Evolutionary conservation across 1,140 invertebrate species (phyloP), one percentile per base, ranked within the genome.

Genomic region (Glossosoma conforme): DNA sequence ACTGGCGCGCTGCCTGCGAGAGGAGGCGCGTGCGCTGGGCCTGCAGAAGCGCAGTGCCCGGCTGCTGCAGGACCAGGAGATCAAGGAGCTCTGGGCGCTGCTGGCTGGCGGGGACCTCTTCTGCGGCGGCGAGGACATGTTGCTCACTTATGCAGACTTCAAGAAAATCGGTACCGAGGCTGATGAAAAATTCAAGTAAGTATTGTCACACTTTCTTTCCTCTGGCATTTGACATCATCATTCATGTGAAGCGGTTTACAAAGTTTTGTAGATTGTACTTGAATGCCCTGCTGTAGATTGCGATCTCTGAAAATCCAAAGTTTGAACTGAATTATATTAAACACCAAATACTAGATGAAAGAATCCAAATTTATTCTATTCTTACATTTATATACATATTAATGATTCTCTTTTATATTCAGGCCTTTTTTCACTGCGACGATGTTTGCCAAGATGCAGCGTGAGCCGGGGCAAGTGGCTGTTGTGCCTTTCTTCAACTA

Each of bases 401-500:
- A 8, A 35, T 8, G 8, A 14, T 4, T 35, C 14, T 5, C 33
- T 9, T 8, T 35, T 5, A 15, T 30, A 60, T 64, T 3, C 56
- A 73, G 72, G 54, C 81, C 82, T 10, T 96, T 92, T 64, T 87
- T 97, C 47, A 90, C 84, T 21, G 82, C 92, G 1, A 83, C 80
- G 49, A 82, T 93, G 11, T 97, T 95, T 72, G 85, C 87, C 1
- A 89, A 91, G 61, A 68, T 98, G 1, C 82, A 91, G 64, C 83
- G 88, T 44, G 83, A 95, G 65, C 81, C 84, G 0, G 91, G 91
- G 9, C 72, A 86, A 49, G 84, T 93, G 3, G 83, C 84, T 28
- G 87, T 89, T 2, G 81, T 84, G 65, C 86, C 89, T 6, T 77
- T 97, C 33, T 97, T 96, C 65, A 96, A 96, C 62, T 97, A 97